These are phyloP conservation scores for Phocides pigmalion DNA, from an alignment of 1,140 invertebrate genomes.

Conservation along the genomic window DNA sequence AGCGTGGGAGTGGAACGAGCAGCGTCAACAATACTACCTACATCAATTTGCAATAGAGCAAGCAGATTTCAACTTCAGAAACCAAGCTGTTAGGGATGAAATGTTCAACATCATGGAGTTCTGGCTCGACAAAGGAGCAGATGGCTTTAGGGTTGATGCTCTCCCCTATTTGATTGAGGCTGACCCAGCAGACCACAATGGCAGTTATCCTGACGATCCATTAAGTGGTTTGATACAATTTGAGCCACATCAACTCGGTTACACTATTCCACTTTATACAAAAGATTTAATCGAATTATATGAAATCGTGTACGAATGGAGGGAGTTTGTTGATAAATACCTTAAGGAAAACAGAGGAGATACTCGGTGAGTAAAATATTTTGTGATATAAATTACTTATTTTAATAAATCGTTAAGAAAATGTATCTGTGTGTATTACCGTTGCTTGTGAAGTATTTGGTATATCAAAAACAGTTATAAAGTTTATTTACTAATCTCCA, in stretches of 20 bases:
- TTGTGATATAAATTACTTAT: not conserved
- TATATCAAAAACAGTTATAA: no score
- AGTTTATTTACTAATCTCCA: no score
- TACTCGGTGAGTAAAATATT: conserved; percentile 52
- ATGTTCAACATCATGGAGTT: conserved; percentile 85
- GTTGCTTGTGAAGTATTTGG: no score
- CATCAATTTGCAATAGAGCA: conserved; percentile 87
- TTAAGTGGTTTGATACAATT: conserved; percentile 63
- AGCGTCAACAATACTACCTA: conserved; percentile 88
- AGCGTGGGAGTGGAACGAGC: conserved; percentile 87
- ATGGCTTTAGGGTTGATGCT: conserved; percentile 89
- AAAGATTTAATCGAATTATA: conserved; percentile 85
- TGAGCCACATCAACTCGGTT: conserved; percentile 73
- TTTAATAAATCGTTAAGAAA: no score
- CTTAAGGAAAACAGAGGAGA: conserved; percentile 74
- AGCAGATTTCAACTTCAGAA: conserved; percentile 89
- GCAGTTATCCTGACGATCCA: conserved; percentile 86
- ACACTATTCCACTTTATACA: conserved; percentile 86
- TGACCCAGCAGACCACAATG: conserved; percentile 74
- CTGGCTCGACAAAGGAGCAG: conserved; percentile 88
- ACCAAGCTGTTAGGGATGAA: conserved; percentile 81
- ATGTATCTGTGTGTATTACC: no score
- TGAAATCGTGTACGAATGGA: conserved; percentile 86
- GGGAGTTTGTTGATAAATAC: conserved; percentile 84
- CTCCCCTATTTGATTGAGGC: conserved; percentile 86